Percentiles rank a stretch among this genome's conserved stretches.
Evolutionary conservation across 2,113 vertebrate genomes (phyloP).

Genomic region (Mesitornis unicolor): DNA sequence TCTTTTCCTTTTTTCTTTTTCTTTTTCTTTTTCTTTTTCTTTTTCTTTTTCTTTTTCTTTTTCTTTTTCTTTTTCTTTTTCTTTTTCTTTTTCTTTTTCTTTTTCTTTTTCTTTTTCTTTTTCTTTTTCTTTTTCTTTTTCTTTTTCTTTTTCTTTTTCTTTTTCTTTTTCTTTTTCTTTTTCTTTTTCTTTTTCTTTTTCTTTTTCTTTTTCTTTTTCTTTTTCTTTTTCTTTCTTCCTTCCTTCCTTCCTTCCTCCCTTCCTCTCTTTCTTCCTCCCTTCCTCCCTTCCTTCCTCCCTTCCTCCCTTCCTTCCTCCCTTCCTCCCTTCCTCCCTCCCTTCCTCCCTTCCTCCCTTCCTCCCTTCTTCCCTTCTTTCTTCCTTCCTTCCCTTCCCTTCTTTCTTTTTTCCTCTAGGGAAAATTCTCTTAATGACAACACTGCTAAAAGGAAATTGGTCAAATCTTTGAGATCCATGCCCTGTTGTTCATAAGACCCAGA

Average conservation of each 20-base stretch:
- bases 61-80: no score
- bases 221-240: background rate
- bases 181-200: no score
- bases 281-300: no score
- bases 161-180: fast-evolving
- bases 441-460: background rate
- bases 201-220: background rate
- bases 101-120: fast-evolving
- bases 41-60: no score
- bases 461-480: background rate
- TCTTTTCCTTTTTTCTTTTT: background rate
- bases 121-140: no score
- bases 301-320: no score
- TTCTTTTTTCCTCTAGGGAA: background rate
- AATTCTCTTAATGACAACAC: background rate
- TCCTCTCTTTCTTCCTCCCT: background rate
- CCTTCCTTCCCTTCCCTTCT: background rate
- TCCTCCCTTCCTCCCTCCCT: no score
- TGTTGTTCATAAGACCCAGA: no score
- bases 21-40: background rate
- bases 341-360: background rate
- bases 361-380: no score
- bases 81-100: no score
- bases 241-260: background rate
- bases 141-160: background rate